Percentiles rank a stretch among this genome's conserved stretches.
These are phyloP conservation scores for Stenodema calcarata DNA, from an alignment of 2,888 invertebrate genomes.

Conservation along the genomic window DNA sequence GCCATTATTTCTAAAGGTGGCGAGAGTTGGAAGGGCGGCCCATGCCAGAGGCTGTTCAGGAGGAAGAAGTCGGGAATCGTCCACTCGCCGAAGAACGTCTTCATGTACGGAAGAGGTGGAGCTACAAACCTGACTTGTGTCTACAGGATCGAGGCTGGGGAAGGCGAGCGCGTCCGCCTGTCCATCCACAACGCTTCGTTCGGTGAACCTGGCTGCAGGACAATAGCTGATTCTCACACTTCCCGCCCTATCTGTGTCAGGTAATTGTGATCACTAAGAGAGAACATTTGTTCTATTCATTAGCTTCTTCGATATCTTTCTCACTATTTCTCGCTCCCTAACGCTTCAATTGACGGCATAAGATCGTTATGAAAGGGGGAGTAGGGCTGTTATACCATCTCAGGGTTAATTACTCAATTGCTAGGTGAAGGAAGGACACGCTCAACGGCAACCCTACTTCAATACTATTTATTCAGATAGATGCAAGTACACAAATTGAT, in stretches of 20 bases:
- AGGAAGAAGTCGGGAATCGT: constrained; percentile 66
- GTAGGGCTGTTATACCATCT: too few species aligned
- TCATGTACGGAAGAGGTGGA: constrained; percentile 85
- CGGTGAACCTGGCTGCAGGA: constrained; percentile 66
- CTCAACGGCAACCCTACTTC: too few species aligned
- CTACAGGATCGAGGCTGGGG: constrained; percentile 75
- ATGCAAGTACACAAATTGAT: too few species aligned
- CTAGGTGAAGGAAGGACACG: too few species aligned
- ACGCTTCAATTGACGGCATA: too few species aligned
- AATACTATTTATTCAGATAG: too few species aligned
- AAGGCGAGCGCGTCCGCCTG: constrained; percentile 66
- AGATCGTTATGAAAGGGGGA: too few species aligned
- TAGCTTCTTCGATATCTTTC: too few species aligned
- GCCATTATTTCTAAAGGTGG: constrained; percentile 65
- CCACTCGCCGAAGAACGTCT: constrained; percentile 72
- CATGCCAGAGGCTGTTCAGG: constrained; percentile 53
- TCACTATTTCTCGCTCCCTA: too few species aligned
- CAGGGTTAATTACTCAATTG: too few species aligned
- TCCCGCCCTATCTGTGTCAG: constrained; percentile 69
- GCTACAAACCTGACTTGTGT: constrained; percentile 77
- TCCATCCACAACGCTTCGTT: constrained; percentile 76
- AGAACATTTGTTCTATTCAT: too few species aligned
- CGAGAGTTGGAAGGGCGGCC: constrained; percentile 64
- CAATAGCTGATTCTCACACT: constrained; percentile 75
- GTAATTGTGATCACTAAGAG: neutral